Evolutionary conservation across 2,888 invertebrate genomes (phyloP).

Genomic region (Onthophagus sagittarius): DNA sequence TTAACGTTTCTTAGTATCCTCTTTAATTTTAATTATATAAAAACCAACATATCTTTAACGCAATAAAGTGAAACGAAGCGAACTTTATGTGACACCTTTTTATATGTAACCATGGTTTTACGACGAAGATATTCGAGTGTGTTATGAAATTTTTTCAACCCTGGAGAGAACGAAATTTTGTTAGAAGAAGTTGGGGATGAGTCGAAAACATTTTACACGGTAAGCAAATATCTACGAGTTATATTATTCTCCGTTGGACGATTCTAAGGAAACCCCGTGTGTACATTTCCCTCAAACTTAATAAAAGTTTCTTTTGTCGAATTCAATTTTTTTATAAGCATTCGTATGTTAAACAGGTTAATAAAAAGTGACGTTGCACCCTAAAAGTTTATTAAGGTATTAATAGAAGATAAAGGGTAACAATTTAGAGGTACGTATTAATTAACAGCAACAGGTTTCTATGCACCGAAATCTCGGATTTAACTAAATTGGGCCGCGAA

Average conservation of each 20-base stretch:
- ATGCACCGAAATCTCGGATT: not conserved
- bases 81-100: not conserved
- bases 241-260: not conserved
- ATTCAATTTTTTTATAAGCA: not conserved
- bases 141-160: not conserved
- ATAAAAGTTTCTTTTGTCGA: not conserved
- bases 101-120: not conserved
- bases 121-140: not conserved
- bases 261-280: not conserved
- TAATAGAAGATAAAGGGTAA: too few relatives aligned
- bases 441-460: not conserved
- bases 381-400: too few relatives aligned
- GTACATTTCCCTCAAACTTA: not conserved
- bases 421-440: not conserved
- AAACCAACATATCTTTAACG: not conserved
- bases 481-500: not conserved
- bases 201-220: not conserved
- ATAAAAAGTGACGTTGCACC: too few relatives aligned
- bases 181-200: not conserved
- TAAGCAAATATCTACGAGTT: not conserved
- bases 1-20: too few relatives aligned
- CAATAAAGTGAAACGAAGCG: not conserved
- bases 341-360: too few relatives aligned
- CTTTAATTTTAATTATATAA: not conserved
- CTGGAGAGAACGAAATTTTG: not conserved